phyloP scores from a whole-genome alignment of 2,113 vertebrate genomes.

The Tenrec ecaudatus region DNA sequence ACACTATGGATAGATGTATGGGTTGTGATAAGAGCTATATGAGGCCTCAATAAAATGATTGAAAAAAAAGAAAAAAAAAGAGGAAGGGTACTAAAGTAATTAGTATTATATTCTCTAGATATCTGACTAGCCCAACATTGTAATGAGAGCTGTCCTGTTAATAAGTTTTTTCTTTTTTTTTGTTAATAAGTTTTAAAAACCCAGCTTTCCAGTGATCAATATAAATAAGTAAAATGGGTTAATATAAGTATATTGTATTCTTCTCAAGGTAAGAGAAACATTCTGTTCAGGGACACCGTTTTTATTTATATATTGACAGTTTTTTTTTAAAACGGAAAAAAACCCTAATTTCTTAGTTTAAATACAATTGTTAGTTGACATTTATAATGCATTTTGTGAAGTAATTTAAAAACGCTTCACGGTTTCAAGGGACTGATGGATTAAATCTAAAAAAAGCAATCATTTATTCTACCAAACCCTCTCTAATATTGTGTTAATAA shows the following conservation, averaged over 20 bases:
- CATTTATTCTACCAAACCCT: not conserved
- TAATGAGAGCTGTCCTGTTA: not conserved
- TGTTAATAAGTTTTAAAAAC: too few species aligned
- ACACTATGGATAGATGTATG: too few species aligned
- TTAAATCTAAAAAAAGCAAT: not conserved
- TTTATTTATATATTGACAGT: too few species aligned
- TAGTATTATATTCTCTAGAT: not conserved
- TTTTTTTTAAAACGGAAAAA: not conserved
- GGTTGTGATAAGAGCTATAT: too few species aligned
- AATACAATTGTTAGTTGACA: not conserved
- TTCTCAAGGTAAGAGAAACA: not conserved
- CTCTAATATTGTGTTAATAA: not conserved
- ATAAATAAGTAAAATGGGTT: not conserved
- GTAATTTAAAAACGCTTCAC: constrained; percentile 8
- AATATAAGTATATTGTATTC: not conserved
- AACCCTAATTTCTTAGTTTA: not conserved
- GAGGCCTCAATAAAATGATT: too few species aligned
- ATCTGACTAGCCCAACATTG: not conserved
- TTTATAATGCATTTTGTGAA: not conserved
- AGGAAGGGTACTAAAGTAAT: not conserved
- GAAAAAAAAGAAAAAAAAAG: too few species aligned
- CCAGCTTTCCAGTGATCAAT: not conserved
- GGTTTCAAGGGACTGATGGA: constrained; percentile 14
- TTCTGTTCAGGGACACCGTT: not conserved
- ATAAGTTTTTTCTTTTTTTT: not conserved